Conservation (phyloP, 1,140 invertebrate species). For the Diabrotica undecimpunctata region DNA sequence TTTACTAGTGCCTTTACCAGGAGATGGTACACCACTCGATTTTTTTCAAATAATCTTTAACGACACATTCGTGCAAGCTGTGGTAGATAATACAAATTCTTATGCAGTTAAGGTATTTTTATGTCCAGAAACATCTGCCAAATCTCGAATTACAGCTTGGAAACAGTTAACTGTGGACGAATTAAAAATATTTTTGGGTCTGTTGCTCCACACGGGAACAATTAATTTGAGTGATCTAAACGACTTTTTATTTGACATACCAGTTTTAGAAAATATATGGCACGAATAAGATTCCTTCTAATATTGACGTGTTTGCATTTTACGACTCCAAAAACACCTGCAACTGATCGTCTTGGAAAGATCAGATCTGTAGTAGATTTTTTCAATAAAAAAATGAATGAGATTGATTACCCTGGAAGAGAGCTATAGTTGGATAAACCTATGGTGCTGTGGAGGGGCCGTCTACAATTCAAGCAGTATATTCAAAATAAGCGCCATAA, state of each 20-base stretch:
- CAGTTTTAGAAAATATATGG: slow-evolving; percentile 19
- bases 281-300: slow-evolving; percentile 17
- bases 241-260: slow-evolving; percentile 21
- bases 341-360: slow-evolving; percentile 15
- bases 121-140: too few species aligned
- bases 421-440: slow-evolving; percentile 22
- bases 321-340: slow-evolving; percentile 9
- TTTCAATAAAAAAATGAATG: slow-evolving; percentile 21
- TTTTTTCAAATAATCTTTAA: too few species aligned
- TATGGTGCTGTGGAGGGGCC: slow-evolving; percentile 19
- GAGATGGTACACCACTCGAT: slow-evolving; percentile 17
- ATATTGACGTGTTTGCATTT: slow-evolving; percentile 19
- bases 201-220: slow-evolving; percentile 13
- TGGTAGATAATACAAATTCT: too few species aligned
- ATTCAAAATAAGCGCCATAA: too few species aligned
- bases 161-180: too few species aligned
- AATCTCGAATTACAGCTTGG: too few species aligned
- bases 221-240: too few species aligned
- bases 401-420: slow-evolving; percentile 17
- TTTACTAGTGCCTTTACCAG: slow-evolving; percentile 12
- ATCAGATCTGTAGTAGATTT: slow-evolving; percentile 22
- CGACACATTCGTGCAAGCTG: too few species aligned
- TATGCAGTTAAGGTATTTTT: too few species aligned
- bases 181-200: slow-evolving; percentile 15
- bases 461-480: slow-evolving; percentile 22